These are phyloP conservation scores for Fragum fragum DNA, from an alignment of 2,888 invertebrate species.

Conservation along the genomic window DNA sequence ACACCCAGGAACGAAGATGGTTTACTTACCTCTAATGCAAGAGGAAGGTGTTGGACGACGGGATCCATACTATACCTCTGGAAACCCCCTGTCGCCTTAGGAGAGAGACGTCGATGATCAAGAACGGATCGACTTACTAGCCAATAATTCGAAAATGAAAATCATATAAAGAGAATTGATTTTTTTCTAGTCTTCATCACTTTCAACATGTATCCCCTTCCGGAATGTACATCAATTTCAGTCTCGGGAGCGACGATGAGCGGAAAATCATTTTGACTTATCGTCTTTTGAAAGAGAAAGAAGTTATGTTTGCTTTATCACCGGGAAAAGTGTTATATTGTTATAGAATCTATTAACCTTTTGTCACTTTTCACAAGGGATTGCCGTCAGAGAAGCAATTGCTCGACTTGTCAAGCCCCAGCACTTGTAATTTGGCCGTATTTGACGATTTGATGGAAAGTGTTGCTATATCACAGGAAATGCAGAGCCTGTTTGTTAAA, in stretches of 20 bases:
- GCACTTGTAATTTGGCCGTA: no score
- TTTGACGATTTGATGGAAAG: no score
- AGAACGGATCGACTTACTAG: constrained; percentile 38
- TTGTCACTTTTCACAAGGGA: no score
- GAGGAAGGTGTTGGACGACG: constrained; percentile 49
- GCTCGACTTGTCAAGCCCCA: constrained; percentile 27
- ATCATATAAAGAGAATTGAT: not conserved
- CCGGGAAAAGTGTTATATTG: constrained; percentile 62
- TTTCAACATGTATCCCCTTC: constrained; percentile 50
- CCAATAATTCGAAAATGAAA: constrained; percentile 30
- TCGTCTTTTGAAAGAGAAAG: constrained; percentile 19
- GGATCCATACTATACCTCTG: constrained; percentile 45
- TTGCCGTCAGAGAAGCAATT: no score
- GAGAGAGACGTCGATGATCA: constrained; percentile 25
- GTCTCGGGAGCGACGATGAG: constrained; percentile 40
- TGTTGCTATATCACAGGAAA: no score
- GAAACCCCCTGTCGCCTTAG: constrained; percentile 38
- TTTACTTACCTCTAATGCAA: constrained; percentile 58
- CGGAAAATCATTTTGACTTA: constrained; percentile 19
- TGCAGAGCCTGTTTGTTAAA: constrained; percentile 40
- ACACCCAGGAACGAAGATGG: constrained; percentile 37
- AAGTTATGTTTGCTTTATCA: constrained; percentile 45
- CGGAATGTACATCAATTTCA: constrained; percentile 43
- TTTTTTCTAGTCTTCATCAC: not conserved
- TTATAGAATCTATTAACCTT: constrained; percentile 48